Evolutionary conservation across 2,888 invertebrate species (phyloP).

Genomic region (Drosophila kuntzei): DNA sequence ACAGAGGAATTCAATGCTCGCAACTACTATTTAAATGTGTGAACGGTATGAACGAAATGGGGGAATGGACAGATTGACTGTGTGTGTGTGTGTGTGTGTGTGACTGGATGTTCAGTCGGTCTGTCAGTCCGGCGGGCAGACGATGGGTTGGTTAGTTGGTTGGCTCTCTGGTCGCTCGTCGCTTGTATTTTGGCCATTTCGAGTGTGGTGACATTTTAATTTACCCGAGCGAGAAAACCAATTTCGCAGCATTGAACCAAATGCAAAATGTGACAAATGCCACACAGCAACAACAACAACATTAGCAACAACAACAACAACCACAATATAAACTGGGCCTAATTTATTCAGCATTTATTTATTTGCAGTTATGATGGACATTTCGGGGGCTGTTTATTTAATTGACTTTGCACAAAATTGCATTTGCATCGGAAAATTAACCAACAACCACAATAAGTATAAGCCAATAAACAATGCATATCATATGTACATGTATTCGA

Average conservation of each 20-base stretch:
- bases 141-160: constrained; percentile 15
- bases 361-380: constrained; percentile 68
- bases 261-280: constrained; percentile 64
- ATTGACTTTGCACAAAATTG: constrained; percentile 57
- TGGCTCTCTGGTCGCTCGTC: constrained; percentile 31
- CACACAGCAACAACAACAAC: constrained; percentile 32
- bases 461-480: not conserved
- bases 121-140: constrained; percentile 2
- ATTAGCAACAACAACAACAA: constrained; percentile 10
- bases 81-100: constrained; percentile 2
- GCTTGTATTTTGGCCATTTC: constrained; percentile 62
- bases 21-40: constrained; percentile 55
- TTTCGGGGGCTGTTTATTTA: constrained; percentile 11
- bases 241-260: constrained; percentile 66
- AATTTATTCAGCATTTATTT: constrained; percentile 77
- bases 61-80: constrained; percentile 6
- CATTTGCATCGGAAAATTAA: constrained; percentile 45
- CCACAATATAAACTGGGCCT: constrained; percentile 41
- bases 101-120: constrained; percentile 11
- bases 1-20: constrained; percentile 52
- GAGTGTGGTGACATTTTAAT: constrained; percentile 78
- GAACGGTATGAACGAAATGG: constrained; percentile 7
- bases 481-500: not conserved
- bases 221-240: constrained; percentile 77
- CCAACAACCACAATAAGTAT: not conserved